Evolutionary conservation across 2,113 vertebrate genomes (phyloP).

Genomic region (Serilophus lunatus): DNA sequence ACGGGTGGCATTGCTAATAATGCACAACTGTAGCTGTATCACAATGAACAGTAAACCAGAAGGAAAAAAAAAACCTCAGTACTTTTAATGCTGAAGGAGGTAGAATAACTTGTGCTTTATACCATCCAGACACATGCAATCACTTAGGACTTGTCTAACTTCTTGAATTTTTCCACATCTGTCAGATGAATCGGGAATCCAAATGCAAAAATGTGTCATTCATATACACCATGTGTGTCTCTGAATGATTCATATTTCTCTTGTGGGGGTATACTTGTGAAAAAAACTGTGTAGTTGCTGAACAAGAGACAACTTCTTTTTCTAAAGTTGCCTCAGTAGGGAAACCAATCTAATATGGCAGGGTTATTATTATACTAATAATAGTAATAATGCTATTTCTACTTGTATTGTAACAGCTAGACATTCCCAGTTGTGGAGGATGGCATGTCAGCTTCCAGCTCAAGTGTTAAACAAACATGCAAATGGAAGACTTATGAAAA

Average conservation of each 20-base stretch:
- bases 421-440: neutral
- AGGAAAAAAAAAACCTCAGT: neutral
- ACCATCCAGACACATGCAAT: neutral
- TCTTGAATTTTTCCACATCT: conserved; percentile 30
- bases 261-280: neutral
- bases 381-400: neutral
- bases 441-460: neutral
- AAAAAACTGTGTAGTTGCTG: neutral
- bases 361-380: neutral
- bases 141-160: conserved; percentile 25
- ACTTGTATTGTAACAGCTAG: neutral
- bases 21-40: neutral
- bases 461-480: neutral
- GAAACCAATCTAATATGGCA: neutral
- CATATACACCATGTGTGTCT: neutral
- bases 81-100: conserved; percentile 1
- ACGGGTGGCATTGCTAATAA: neutral
- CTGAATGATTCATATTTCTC: neutral
- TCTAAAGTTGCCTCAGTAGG: neutral
- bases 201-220: neutral
- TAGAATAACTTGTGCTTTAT: conserved; percentile 34
- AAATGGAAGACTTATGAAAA: neutral
- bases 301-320: neutral
- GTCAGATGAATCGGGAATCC: conserved; percentile 32
- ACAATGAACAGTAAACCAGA: neutral